These are phyloP conservation scores for Leucoptera coffeella DNA, from an alignment of 2,888 invertebrate species.

Conservation along the genomic window DNA sequence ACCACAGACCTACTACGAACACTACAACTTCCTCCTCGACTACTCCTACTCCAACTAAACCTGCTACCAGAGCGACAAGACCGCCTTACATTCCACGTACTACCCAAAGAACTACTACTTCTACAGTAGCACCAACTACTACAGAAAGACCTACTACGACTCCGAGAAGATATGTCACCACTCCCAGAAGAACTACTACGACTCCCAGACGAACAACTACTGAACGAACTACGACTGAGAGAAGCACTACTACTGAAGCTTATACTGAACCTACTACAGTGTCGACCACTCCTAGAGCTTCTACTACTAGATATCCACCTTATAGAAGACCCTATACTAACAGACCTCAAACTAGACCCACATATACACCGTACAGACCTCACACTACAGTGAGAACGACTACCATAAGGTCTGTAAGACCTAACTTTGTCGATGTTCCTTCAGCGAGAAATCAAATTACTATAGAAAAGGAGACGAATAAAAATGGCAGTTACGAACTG, in stretches of 20 bases:
- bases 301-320: neutral
- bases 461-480: slow-evolving; percentile 13
- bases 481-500: slow-evolving; percentile 14
- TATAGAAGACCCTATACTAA: slow-evolving; percentile 4
- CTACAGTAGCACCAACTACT: neutral
- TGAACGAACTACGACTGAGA: slow-evolving; percentile 4
- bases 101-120: neutral
- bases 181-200: neutral
- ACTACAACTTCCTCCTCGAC: neutral
- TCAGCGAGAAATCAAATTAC: slow-evolving; percentile 10
- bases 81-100: neutral
- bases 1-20: slow-evolving; percentile 1
- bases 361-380: too few relatives aligned
- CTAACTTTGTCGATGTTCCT: slow-evolving; percentile 11
- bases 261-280: slow-evolving; percentile 4
- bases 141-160: slow-evolving; percentile 1
- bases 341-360: slow-evolving; percentile 5
- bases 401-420: slow-evolving; percentile 3
- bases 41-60: neutral
- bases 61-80: slow-evolving; percentile 1
- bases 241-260: slow-evolving; percentile 5
- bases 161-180: neutral
- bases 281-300: neutral
- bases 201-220: slow-evolving; percentile 4
- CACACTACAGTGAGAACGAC: neutral